phyloP scores from a whole-genome alignment of 2,113 vertebrate species.

The Sinocyclocheilus anshuiensis region DNA sequence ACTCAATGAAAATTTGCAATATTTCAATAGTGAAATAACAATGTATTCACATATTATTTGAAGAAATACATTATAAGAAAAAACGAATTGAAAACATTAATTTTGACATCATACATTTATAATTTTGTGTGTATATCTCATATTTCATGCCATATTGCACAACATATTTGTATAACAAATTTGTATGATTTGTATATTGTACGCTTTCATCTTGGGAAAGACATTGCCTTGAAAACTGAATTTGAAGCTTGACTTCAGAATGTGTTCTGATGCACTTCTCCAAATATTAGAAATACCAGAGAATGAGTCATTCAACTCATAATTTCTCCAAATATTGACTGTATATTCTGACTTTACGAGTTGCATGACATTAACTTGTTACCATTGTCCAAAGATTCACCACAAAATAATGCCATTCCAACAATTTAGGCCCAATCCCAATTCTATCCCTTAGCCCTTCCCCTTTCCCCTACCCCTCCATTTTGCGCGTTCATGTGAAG shows the following conservation, averaged over 20 bases:
- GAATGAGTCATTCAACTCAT: too few relatives aligned
- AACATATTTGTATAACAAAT: background rate
- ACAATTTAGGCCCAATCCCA: too few relatives aligned
- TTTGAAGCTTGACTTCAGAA: background rate
- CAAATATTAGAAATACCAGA: background rate
- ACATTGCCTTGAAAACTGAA: background rate
- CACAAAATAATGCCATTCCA: background rate
- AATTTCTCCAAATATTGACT: too few relatives aligned
- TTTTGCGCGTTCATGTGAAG: too few relatives aligned
- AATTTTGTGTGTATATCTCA: background rate
- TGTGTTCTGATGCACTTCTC: background rate
- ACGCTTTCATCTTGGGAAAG: background rate
- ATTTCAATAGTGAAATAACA: background rate
- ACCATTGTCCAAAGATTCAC: background rate
- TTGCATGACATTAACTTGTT: background rate
- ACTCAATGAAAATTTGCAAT: too few relatives aligned
- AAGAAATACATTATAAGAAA: background rate
- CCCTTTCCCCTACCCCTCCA: too few relatives aligned
- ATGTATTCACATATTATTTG: background rate
- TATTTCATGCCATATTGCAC: background rate
- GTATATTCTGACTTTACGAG: background rate
- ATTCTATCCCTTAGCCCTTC: too few relatives aligned
- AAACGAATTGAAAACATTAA: background rate
- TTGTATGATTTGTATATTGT: background rate
- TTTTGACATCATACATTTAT: background rate